phyloP scores from a whole-genome alignment of 2,888 invertebrate genomes.

The Phortica magna region DNA sequence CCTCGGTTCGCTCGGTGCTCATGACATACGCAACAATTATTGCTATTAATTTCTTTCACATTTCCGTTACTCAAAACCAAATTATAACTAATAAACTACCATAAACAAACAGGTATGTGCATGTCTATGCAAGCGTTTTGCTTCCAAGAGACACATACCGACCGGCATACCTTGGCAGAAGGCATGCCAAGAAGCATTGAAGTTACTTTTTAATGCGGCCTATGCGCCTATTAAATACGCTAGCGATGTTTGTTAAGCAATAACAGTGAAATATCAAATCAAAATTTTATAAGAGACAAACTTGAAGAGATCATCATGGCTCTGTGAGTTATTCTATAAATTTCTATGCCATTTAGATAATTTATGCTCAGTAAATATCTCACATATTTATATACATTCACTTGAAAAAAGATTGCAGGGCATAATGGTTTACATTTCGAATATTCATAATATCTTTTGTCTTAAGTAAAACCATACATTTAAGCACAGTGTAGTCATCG shows the following conservation, averaged over 20 bases:
- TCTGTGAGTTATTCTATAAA: too few relatives aligned
- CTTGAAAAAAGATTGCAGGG: too few relatives aligned
- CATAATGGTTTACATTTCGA: too few relatives aligned
- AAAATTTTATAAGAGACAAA: too few relatives aligned
- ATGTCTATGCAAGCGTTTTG: background rate
- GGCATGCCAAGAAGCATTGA: background rate
- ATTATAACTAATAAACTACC: constrained; percentile 27
- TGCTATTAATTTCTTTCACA: constrained; percentile 35
- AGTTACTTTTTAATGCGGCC: background rate
- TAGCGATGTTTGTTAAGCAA: constrained; percentile 1
- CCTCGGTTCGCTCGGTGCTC: background rate
- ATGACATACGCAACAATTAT: constrained; percentile 29
- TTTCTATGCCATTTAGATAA: too few relatives aligned
- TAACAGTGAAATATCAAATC: too few relatives aligned
- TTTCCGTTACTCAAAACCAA: constrained; percentile 26
- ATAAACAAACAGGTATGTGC: background rate
- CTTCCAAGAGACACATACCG: background rate
- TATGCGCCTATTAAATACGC: background rate
- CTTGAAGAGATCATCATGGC: too few relatives aligned
- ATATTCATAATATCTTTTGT: background rate
- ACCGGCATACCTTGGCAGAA: background rate
- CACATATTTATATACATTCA: too few relatives aligned
- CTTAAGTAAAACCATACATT: background rate
- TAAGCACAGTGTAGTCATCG: background rate
- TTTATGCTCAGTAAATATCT: too few relatives aligned